phyloP scores from a whole-genome alignment of 2,113 vertebrate genomes.

The Rhipidura dahli region DNA sequence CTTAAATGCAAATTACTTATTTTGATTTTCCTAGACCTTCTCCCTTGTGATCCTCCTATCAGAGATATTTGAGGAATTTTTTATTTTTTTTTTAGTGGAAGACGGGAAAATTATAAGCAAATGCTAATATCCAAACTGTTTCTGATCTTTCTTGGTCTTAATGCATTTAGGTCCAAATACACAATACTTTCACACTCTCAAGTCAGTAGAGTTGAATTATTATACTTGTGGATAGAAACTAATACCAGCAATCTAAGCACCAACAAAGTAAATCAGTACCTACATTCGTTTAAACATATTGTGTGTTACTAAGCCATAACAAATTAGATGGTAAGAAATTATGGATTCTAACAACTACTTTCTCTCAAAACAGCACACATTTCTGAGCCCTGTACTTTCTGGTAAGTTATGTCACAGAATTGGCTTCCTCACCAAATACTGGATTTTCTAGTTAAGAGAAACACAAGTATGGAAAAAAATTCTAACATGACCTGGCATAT shows the following conservation, averaged over 20 bases:
- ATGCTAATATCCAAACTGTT: background rate
- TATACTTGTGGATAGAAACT: background rate
- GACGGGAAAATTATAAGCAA: background rate
- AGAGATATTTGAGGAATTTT: background rate
- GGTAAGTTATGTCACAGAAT: background rate
- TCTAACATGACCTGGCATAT: background rate
- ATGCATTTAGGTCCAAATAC: background rate
- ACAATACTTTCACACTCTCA: background rate
- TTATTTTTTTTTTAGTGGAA: background rate
- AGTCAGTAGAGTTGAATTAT: background rate
- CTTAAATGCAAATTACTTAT: background rate
- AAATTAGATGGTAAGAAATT: background rate
- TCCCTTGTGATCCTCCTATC: background rate
- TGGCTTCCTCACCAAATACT: background rate
- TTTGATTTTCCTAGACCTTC: background rate
- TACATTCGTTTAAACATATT: background rate
- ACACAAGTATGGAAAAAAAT: background rate
- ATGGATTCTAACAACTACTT: background rate
- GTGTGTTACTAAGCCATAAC: background rate
- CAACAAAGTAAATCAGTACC: background rate
- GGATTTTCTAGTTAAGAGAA: background rate
- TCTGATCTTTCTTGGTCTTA: background rate
- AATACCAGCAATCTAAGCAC: background rate
- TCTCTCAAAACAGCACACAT: background rate
- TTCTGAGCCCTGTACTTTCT: background rate